These are phyloP conservation scores for Odocoileus virginianus DNA, from an alignment of 2,113 vertebrate genomes.

Conservation along the genomic window DNA sequence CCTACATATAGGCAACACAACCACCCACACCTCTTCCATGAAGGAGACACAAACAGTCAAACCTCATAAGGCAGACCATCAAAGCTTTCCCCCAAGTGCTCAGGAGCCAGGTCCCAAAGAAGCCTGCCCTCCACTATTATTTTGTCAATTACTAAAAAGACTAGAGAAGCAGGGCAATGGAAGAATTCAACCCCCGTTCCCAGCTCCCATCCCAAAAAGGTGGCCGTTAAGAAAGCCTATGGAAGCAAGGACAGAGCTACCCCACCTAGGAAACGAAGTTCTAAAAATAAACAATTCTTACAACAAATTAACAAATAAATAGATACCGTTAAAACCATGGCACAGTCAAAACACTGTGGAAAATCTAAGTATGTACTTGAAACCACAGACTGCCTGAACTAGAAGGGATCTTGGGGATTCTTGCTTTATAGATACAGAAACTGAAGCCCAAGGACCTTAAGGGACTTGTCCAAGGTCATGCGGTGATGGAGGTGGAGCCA, in stretches of 20 bases:
- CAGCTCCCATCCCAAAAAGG: not conserved
- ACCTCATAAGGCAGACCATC: not conserved
- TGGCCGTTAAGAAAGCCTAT: not conserved
- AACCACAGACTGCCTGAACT: not conserved
- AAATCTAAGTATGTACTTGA: not conserved
- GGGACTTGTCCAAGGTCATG: not conserved
- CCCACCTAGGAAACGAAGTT: not conserved
- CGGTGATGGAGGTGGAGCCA: not conserved
- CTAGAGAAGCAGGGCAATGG: not conserved
- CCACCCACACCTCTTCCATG: not conserved
- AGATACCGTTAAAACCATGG: not conserved
- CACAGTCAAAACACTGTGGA: not conserved
- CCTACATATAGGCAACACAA: fast-evolving
- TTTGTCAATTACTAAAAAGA: not conserved
- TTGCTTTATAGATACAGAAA: not conserved
- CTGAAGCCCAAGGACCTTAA: not conserved
- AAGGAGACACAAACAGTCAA: not conserved
- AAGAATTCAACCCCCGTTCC: not conserved
- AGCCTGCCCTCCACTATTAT: not conserved
- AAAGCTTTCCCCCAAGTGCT: not conserved
- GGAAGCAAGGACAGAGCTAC: not conserved
- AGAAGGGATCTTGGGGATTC: not conserved
- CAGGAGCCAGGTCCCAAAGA: not conserved
- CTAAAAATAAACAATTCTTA: constrained; percentile 34
- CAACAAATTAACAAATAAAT: constrained; percentile 29